Evolutionary conservation across 2,113 vertebrate species (phyloP), one percentile per base, ranked within the genome.

Genomic region (Archocentrus centrarchus): DNA sequence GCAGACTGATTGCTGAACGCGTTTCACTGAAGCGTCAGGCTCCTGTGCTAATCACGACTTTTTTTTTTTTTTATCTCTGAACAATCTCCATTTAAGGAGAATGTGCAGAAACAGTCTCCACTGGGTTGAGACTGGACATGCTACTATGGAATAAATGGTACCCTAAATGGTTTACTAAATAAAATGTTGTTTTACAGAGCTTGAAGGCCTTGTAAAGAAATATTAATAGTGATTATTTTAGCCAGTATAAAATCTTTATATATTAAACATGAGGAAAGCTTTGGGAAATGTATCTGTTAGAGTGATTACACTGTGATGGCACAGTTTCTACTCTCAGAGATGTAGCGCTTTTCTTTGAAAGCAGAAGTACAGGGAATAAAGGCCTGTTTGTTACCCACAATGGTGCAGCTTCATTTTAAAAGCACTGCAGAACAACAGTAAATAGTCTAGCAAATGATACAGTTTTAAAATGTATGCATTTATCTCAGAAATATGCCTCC

Each of bases 381-480:
- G 77, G 53, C 44, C 35, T 84, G 64, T 78, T 90, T 92, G 91
- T 79, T 20, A 55, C 22, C 27, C 78, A 91, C 77, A 90, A 86
- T 75, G 80, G 59, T 63, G 55, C 79, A 75, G 61, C 79, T 90
- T 57, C 9, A 61, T 60, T 85, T 75, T 24, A 53, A 70, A 75
- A 68, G 5, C 37, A 58, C 24, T 15, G 59, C 13, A n/a, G 55
- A 30, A 2, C 14, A 61, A 84, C 30, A 78, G 17, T 50, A 61
- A 78, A 75, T 11, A 64, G 13, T 50, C 68, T 55, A 13, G 47
- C 1, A 73, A 55, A 55, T 73, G 11, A 53, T 50, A 32, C 66
- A 73, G 24, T 30, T 53, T 53, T 30, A 53, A 18, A 73, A 32
- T 44, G 47, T 17, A 50, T 32, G 66, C 17, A 20, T 53, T 53